A percentile compares a stretch with the other conserved stretches of the same genome.
These are phyloP conservation scores for Actenoides hombroni DNA, from an alignment of 2,113 vertebrate species.

Conservation along the genomic window DNA sequence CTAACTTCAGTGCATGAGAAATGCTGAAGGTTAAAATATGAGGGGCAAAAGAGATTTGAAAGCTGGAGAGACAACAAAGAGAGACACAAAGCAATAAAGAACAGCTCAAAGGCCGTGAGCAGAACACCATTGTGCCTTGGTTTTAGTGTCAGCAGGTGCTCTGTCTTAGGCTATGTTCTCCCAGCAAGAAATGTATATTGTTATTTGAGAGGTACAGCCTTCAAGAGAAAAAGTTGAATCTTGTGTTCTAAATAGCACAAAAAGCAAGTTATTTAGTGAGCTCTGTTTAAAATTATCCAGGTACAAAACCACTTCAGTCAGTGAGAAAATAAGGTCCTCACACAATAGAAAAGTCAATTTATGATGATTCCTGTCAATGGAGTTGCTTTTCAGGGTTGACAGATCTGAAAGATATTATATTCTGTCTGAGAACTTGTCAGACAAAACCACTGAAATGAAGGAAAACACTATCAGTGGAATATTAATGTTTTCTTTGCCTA, in stretches of 20 bases:
- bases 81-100: background rate
- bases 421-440: background rate
- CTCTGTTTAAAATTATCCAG: background rate
- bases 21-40: background rate
- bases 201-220: background rate
- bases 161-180: background rate
- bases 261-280: background rate
- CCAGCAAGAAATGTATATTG: background rate
- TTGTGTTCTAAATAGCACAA: background rate
- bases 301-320: background rate
- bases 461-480: background rate
- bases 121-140: background rate
- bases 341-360: background rate
- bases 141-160: background rate
- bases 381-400: background rate
- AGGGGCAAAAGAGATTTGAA: background rate
- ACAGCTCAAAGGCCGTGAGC: background rate
- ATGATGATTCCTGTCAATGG: background rate
- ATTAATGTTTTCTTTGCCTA: background rate
- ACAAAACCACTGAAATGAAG: background rate
- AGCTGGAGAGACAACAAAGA: background rate
- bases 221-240: background rate
- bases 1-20: background rate
- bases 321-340: background rate
- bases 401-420: background rate